Evolutionary conservation across 2,888 invertebrate species (phyloP).

Genomic region (Smittia aterrima): DNA sequence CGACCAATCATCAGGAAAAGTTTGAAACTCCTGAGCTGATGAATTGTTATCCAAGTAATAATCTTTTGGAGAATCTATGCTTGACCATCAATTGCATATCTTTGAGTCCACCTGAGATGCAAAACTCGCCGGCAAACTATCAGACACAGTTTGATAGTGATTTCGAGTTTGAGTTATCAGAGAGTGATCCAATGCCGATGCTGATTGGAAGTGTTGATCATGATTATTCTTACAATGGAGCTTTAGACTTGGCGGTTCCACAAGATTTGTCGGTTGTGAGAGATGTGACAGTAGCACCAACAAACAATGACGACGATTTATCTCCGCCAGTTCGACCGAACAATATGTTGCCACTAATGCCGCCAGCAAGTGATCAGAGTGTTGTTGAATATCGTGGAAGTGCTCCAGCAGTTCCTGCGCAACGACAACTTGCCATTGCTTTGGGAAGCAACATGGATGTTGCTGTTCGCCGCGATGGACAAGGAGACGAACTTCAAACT

Average conservation of each 20-base stretch:
- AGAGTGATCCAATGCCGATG: constrained; percentile 58
- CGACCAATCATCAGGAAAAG: constrained; percentile 42
- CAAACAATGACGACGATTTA: constrained; percentile 45
- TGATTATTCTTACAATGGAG: constrained; percentile 41
- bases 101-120: constrained; percentile 58
- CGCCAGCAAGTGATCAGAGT: constrained; percentile 39
- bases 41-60: constrained; percentile 71
- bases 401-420: constrained; percentile 46
- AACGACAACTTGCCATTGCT: constrained; percentile 43
- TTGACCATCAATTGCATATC: constrained; percentile 65
- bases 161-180: constrained; percentile 73
- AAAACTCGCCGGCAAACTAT: constrained; percentile 59
- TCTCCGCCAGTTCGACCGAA: constrained; percentile 6
- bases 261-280: constrained; percentile 54
- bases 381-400: constrained; percentile 44
- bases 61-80: constrained; percentile 72
- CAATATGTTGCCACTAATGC: constrained; percentile 23
- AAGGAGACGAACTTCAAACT: constrained; percentile 45
- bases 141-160: constrained; percentile 65
- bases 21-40: constrained; percentile 51
- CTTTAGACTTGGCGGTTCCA: constrained; percentile 54
- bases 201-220: constrained; percentile 48
- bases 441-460: constrained; percentile 53
- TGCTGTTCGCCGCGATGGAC: constrained; percentile 49
- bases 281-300: constrained; percentile 51